Evolutionary conservation across 2,797 vertebrate genomes (phyloP).

Genomic region (Brachymystax lenok): DNA sequence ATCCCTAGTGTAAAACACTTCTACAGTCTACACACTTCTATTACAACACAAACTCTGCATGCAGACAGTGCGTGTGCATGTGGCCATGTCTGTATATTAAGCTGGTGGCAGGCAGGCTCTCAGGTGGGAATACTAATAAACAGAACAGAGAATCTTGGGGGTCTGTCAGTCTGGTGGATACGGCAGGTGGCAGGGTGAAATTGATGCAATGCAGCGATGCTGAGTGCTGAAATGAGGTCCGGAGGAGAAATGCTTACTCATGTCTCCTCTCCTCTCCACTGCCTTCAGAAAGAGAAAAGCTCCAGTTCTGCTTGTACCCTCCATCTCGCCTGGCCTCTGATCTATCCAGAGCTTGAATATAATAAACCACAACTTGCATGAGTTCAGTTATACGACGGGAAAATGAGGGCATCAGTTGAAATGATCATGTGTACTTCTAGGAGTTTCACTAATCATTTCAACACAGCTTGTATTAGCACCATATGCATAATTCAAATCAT

Average conservation of each 20-base stretch:
- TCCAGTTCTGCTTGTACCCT: slow-evolving; percentile 93
- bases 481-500: neutral
- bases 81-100: slow-evolving; percentile 1
- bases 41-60: slow-evolving; percentile 4
- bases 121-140: slow-evolving; percentile 30
- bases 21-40: neutral
- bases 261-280: slow-evolving; percentile 87
- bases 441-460: neutral
- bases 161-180: slow-evolving; percentile 22
- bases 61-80: slow-evolving; percentile 1
- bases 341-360: slow-evolving; percentile 89
- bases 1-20: neutral
- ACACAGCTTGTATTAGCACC: too few species aligned
- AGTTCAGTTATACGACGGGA: slow-evolving; percentile 36
- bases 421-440: slow-evolving; percentile 1
- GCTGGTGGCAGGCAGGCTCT: slow-evolving; percentile 2
- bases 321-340: slow-evolving; percentile 89
- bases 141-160: slow-evolving; percentile 30
- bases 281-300: slow-evolving; percentile 86
- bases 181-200: slow-evolving; percentile 12
- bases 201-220: slow-evolving; percentile 43
- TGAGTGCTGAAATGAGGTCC: slow-evolving; percentile 7
- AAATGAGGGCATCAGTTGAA: slow-evolving; percentile 29
- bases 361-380: slow-evolving; percentile 55
- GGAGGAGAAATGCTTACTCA: slow-evolving; percentile 84